Evolutionary conservation across 1,140 invertebrate species (phyloP).

Genomic region (Drosophila kohkoa): DNA sequence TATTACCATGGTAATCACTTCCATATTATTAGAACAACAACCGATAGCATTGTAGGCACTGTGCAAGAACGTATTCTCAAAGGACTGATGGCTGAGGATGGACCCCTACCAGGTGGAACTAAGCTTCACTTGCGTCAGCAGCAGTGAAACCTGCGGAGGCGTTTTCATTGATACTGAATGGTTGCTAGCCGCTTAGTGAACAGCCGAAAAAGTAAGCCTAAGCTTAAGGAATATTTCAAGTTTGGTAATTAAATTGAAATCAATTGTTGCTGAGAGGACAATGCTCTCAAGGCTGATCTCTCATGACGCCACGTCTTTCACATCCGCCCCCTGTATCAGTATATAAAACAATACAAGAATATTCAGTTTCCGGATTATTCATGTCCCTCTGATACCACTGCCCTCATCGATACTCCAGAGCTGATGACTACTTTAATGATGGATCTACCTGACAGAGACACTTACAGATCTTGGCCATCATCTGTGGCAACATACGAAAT

Average conservation of each 20-base stretch:
- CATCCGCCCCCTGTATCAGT: constrained; percentile 46
- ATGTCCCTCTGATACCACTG: constrained; percentile 40
- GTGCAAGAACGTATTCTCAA: constrained; percentile 48
- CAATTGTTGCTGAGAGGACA: constrained; percentile 28
- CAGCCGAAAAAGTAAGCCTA: background rate
- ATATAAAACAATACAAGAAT: constrained; percentile 39
- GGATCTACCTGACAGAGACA: constrained; percentile 35
- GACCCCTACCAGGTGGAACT: constrained; percentile 85
- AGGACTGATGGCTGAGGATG: constrained; percentile 45
- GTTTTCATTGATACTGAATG: constrained; percentile 86
- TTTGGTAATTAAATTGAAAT: constrained; percentile 5
- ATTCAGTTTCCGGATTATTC: constrained; percentile 50
- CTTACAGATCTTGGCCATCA: constrained; percentile 18
- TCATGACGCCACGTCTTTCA: constrained; percentile 37
- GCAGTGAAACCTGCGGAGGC: constrained; percentile 85
- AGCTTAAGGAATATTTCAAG: background rate
- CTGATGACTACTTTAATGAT: constrained; percentile 30
- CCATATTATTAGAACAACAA: background rate
- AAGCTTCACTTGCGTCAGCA: constrained; percentile 60
- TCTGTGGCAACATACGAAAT: constrained; percentile 30
- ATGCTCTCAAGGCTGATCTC: constrained; percentile 27
- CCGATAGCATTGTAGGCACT: background rate
- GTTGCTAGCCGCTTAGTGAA: constrained; percentile 87
- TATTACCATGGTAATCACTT: constrained; percentile 27
- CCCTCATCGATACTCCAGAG: constrained; percentile 40